Percentiles rank a stretch among this genome's conserved stretches.
phyloP scores from a whole-genome alignment of 2,113 vertebrate species.

The Neogale vison region DNA sequence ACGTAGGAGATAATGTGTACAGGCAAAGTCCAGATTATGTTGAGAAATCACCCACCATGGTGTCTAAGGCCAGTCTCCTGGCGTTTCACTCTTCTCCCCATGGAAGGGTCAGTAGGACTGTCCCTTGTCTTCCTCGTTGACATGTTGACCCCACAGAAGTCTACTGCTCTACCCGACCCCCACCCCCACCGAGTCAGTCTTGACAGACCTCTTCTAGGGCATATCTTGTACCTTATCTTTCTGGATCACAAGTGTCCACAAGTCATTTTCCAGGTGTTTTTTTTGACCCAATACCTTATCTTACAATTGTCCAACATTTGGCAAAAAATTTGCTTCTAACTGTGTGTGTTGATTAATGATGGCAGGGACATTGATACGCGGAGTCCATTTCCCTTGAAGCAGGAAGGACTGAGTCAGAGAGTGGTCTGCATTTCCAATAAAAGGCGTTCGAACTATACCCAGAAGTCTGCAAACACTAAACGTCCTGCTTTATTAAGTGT shows the following conservation, averaged over 20 bases:
- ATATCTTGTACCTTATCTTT: background rate
- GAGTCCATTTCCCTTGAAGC: fast-evolving
- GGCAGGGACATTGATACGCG: background rate
- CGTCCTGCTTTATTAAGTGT: background rate
- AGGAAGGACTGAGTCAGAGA: background rate
- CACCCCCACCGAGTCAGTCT: fast-evolving
- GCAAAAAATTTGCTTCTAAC: background rate
- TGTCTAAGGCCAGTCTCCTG: fast-evolving
- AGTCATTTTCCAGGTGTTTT: background rate
- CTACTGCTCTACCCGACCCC: no score
- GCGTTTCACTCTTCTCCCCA: fast-evolving
- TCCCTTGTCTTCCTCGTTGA: background rate
- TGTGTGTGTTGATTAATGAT: background rate
- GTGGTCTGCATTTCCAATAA: fast-evolving
- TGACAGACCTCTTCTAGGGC: background rate
- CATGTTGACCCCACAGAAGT: fast-evolving
- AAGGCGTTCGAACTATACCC: background rate
- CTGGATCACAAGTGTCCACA: background rate
- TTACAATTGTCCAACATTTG: background rate
- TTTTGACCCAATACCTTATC: background rate
- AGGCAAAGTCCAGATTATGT: background rate
- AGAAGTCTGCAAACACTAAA: fast-evolving
- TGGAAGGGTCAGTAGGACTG: fast-evolving
- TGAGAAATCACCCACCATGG: fast-evolving
- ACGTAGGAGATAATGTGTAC: fast-evolving